These are phyloP conservation scores for Turritopsis dohrnii DNA, from an alignment of 30 jellyfish, hydroid and myxozoan species.

Conservation along the genomic window DNA sequence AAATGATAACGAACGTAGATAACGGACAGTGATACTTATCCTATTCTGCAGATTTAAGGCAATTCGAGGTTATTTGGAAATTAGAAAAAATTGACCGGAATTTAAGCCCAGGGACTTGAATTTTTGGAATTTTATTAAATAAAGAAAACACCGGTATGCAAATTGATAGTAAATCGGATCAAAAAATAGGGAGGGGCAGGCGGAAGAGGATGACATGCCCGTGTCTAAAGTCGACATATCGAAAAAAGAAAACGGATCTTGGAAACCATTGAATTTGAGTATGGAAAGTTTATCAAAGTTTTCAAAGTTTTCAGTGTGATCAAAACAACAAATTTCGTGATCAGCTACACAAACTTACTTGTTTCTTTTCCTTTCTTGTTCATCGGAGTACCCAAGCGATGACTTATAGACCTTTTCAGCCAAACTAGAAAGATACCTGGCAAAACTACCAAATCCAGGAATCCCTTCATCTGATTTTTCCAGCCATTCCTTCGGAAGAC, in stretches of 20 bases:
- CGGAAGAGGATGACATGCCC: too few relatives aligned
- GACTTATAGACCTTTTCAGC: conserved; percentile 63
- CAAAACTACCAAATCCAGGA: conserved; percentile 45
- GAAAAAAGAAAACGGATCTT: background rate
- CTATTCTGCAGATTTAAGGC: too few relatives aligned
- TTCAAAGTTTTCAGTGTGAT: background rate
- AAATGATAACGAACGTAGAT: too few relatives aligned
- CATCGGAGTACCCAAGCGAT: conserved; percentile 67
- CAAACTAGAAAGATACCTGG: conserved; percentile 55
- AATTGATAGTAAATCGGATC: too few relatives aligned
- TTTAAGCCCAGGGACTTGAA: too few relatives aligned
- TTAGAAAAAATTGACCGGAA: too few relatives aligned
- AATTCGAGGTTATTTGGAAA: too few relatives aligned
- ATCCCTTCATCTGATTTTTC: conserved; percentile 71
- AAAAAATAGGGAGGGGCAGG: too few relatives aligned
- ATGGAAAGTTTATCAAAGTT: background rate
- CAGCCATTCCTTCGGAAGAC: conserved; percentile 63
- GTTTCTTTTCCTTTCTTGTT: conserved; percentile 44
- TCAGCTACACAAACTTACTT: conserved; percentile 41
- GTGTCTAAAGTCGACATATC: too few relatives aligned
- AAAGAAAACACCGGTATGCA: too few relatives aligned
- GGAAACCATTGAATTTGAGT: background rate
- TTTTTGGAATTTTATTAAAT: too few relatives aligned
- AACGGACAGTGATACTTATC: too few relatives aligned
- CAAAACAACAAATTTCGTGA: background rate